phyloP scores from a whole-genome alignment of 2,888 invertebrate genomes.

The Alviniconcha strummeri region DNA sequence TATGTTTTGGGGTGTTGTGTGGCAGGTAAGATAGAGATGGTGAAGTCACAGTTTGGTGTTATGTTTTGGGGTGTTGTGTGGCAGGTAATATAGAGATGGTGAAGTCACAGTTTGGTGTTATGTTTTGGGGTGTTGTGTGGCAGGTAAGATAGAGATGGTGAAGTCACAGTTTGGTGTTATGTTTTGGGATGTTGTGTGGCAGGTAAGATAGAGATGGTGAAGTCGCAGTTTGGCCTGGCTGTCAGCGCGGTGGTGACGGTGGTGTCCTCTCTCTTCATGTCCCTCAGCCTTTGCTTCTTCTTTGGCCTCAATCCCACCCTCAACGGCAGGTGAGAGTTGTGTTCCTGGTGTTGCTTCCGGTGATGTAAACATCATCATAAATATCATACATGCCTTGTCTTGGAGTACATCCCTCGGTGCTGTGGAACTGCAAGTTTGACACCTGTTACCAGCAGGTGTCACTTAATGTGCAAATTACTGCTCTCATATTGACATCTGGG shows the following conservation, averaged over 20 bases:
- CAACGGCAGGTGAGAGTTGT: slow-evolving; percentile 70
- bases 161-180: slow-evolving; percentile 80
- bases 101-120: too few species aligned
- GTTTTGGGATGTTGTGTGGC: slow-evolving; percentile 17
- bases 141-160: background rate
- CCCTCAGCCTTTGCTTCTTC: slow-evolving; percentile 79
- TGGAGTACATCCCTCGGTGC: too few species aligned
- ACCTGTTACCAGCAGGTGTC: too few species aligned
- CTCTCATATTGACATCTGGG: too few species aligned
- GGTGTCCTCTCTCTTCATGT: slow-evolving; percentile 89
- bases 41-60: slow-evolving; percentile 80
- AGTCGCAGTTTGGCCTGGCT: slow-evolving; percentile 90
- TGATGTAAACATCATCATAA: too few species aligned
- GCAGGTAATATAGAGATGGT: too few species aligned
- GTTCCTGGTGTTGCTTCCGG: too few species aligned
- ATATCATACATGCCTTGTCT: too few species aligned
- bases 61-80: background rate
- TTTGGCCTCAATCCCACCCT: slow-evolving; percentile 73
- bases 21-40: too few species aligned
- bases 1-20: background rate
- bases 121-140: background rate
- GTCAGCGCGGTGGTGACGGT: slow-evolving; percentile 91
- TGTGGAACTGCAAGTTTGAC: too few species aligned
- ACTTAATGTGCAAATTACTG: too few species aligned
- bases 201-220: slow-evolving; percentile 91